Evolutionary conservation across 2,113 vertebrate species (phyloP).

Genomic region (Lutjanus erythropterus): DNA sequence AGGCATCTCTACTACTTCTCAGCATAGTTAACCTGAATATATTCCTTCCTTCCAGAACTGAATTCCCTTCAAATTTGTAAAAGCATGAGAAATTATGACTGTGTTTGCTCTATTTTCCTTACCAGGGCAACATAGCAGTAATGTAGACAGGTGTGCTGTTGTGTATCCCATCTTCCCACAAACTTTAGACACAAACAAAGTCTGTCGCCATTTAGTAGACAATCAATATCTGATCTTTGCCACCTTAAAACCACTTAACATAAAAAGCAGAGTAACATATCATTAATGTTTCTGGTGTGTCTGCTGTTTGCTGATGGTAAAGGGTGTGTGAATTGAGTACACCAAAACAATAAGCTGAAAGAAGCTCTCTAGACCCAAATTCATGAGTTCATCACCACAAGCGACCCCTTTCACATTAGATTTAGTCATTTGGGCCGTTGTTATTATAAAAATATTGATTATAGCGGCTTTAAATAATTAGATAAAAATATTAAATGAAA

Average conservation of each 20-base stretch:
- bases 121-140: neutral
- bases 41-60: neutral
- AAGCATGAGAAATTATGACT: neutral
- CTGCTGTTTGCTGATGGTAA: neutral
- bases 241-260: neutral
- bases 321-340: too few relatives aligned
- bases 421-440: neutral
- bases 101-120: neutral
- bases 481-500: slow-evolving; percentile 20
- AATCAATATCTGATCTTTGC: neutral
- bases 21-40: neutral
- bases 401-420: neutral
- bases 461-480: slow-evolving; percentile 14
- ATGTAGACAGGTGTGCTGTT: neutral
- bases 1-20: too few relatives aligned
- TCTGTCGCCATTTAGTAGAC: neutral
- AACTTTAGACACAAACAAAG: neutral
- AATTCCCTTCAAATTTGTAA: neutral
- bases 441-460: neutral
- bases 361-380: neutral
- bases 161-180: neutral
- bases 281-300: neutral
- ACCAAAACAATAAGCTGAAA: neutral
- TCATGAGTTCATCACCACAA: neutral
- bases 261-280: too few relatives aligned